Percentiles rank a stretch among this genome's conserved stretches.
Evolutionary conservation across 2,797 vertebrate genomes (phyloP).

Genomic region (Nothura maculosa): DNA sequence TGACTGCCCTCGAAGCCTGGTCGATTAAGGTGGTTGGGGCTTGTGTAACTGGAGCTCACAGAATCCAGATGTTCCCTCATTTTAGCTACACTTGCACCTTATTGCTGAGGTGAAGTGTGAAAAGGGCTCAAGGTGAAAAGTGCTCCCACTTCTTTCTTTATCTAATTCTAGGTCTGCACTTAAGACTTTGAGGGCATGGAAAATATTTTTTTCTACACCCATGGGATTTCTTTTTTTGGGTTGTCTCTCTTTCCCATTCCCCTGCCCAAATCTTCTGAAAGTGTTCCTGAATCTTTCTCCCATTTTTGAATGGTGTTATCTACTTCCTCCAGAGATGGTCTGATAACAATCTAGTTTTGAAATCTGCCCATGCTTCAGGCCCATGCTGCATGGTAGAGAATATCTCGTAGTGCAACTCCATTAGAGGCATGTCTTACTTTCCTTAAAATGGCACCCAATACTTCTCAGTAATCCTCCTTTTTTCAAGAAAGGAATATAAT

Average conservation of each 20-base stretch:
- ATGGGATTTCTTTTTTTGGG: neutral
- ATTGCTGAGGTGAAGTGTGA: constrained; percentile 25
- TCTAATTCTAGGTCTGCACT: constrained; percentile 21
- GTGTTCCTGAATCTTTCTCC: constrained; percentile 53
- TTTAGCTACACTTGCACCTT: constrained; percentile 38
- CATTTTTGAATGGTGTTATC: constrained; percentile 63
- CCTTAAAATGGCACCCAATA: neutral
- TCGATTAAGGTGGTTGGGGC: neutral
- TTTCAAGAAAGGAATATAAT: neutral
- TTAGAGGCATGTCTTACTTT: neutral
- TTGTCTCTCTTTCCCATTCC: constrained; percentile 56
- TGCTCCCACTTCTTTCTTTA: constrained; percentile 16
- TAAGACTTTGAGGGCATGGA: too few relatives aligned
- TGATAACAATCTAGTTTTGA: constrained; percentile 69
- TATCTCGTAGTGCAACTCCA: neutral
- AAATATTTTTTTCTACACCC: constrained; percentile 32
- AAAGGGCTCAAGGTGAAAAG: constrained; percentile 22
- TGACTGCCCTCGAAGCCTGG: constrained; percentile 16
- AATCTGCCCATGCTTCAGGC: neutral
- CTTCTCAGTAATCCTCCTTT: neutral
- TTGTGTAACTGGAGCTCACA: constrained; percentile 18
- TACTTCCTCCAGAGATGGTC: constrained; percentile 62
- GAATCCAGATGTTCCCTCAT: constrained; percentile 54
- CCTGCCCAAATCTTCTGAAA: constrained; percentile 50
- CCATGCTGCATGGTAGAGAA: neutral